These are phyloP conservation scores for Nemopilema nomurai DNA, from an alignment of 30 jellyfish, hydroid and myxozoan genomes.

Conservation along the genomic window DNA sequence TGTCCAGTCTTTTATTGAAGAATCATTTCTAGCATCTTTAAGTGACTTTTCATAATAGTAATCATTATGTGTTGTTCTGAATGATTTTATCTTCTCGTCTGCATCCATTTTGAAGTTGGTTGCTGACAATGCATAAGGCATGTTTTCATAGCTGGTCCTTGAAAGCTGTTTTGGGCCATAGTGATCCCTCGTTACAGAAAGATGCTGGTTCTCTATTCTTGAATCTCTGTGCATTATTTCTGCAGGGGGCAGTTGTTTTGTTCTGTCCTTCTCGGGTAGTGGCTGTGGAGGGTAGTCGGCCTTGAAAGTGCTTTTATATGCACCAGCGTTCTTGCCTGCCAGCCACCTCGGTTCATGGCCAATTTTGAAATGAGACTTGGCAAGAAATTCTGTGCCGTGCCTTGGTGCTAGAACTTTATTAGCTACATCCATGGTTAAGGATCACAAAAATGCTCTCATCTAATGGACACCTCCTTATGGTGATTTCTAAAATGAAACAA, in stretches of 20 bases:
- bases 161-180: conserved; percentile 53
- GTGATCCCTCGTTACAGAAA: conserved; percentile 74
- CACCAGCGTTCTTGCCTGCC: conserved; percentile 55
- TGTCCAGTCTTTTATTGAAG: conserved; percentile 53
- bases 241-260: conserved; percentile 78
- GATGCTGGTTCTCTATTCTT: conserved; percentile 47
- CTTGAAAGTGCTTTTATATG: conserved; percentile 78
- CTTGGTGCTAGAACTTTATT: conserved; percentile 53
- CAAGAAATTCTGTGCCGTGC: conserved; percentile 70
- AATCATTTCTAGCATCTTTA: conserved; percentile 27
- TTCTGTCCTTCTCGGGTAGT: conserved; percentile 19
- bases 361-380: conserved; percentile 69
- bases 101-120: conserved; percentile 90
- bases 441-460: background rate
- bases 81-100: conserved; percentile 69
- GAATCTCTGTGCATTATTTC: conserved; percentile 75
- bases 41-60: conserved; percentile 49
- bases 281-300: conserved; percentile 76
- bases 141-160: conserved; percentile 32
- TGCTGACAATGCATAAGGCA: conserved; percentile 77
- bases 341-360: conserved; percentile 77
- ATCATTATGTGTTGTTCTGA: conserved; percentile 68
- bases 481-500: background rate
- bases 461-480: background rate
- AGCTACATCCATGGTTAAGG: conserved; percentile 17